Percentiles rank a stretch among this genome's conserved stretches.
These are phyloP conservation scores for Rhagologus leucostigma DNA, from an alignment of 2,113 vertebrate species.

Conservation along the genomic window DNA sequence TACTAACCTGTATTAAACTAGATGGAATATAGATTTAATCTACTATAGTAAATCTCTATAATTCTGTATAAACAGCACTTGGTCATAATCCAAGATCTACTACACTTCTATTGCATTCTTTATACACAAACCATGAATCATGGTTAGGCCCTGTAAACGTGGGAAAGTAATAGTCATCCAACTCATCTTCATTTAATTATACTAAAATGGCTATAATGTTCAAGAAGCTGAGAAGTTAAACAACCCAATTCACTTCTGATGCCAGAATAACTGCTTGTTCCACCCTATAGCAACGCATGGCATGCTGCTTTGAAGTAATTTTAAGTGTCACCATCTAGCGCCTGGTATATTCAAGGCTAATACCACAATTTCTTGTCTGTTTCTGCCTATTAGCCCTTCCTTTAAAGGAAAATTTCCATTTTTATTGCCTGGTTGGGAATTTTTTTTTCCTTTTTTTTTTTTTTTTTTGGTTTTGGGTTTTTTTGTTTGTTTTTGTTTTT, in stretches of 20 bases:
- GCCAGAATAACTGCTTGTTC: background rate
- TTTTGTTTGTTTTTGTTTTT: background rate
- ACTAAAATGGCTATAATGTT: constrained; percentile 17
- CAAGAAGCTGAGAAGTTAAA: constrained; percentile 10
- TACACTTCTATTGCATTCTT: background rate
- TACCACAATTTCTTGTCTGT: background rate
- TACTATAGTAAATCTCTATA: background rate
- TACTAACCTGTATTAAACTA: background rate
- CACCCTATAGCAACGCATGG: background rate
- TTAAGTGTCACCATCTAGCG: background rate
- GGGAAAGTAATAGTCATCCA: constrained; percentile 29
- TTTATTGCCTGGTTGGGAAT: background rate
- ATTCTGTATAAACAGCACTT: background rate
- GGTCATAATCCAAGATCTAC: constrained; percentile 7
- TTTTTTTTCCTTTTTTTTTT: no score
- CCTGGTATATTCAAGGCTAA: background rate
- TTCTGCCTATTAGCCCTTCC: background rate
- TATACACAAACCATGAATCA: background rate
- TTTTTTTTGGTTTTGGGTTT: no score
- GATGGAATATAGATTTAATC: background rate
- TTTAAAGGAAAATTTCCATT: background rate
- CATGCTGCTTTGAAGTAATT: background rate
- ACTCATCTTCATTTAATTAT: constrained; percentile 28
- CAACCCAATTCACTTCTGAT: background rate
- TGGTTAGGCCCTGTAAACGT: constrained; percentile 3